These are phyloP conservation scores for Lithobius niger DNA, from an alignment of 1,140 invertebrate species.

Conservation along the genomic window DNA sequence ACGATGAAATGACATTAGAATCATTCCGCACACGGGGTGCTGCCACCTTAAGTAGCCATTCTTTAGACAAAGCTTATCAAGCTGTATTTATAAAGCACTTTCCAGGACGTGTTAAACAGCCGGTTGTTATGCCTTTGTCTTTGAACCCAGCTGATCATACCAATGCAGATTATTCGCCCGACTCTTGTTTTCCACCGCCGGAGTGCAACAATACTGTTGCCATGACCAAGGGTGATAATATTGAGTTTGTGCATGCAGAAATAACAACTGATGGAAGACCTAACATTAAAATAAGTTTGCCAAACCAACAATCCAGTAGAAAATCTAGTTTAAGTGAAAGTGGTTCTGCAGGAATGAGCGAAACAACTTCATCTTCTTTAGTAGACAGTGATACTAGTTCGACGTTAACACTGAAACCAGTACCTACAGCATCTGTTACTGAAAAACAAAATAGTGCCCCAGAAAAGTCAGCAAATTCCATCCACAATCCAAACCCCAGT, in stretches of 20 bases:
- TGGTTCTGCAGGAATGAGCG: slow-evolving; percentile 10
- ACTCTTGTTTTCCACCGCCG: too few relatives aligned
- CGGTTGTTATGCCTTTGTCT: not conserved
- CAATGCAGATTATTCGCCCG: too few relatives aligned
- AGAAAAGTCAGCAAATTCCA: not conserved
- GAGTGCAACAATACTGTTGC: not conserved
- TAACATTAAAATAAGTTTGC: not conserved
- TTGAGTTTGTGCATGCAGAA: not conserved
- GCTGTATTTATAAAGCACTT: not conserved
- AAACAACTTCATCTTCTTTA: slow-evolving; percentile 16
- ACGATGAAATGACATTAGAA: not conserved
- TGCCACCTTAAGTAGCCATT: not conserved
- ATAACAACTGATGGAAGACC: not conserved
- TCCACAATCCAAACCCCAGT: not conserved
- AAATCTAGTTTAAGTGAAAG: slow-evolving; percentile 4
- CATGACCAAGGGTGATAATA: not conserved
- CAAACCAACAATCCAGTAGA: slow-evolving; percentile 2
- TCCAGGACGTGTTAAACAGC: not conserved
- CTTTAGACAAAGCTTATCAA: slow-evolving; percentile 2
- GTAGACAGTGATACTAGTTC: slow-evolving; percentile 18
- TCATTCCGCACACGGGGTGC: not conserved
- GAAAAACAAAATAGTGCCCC: not conserved
- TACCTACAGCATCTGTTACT: not conserved
- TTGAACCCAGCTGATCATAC: too few relatives aligned
- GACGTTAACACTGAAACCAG: slow-evolving; percentile 7